Evolutionary conservation across 64 coral and sea anemone species (phyloP).

Genomic region (Montipora foliosa): DNA sequence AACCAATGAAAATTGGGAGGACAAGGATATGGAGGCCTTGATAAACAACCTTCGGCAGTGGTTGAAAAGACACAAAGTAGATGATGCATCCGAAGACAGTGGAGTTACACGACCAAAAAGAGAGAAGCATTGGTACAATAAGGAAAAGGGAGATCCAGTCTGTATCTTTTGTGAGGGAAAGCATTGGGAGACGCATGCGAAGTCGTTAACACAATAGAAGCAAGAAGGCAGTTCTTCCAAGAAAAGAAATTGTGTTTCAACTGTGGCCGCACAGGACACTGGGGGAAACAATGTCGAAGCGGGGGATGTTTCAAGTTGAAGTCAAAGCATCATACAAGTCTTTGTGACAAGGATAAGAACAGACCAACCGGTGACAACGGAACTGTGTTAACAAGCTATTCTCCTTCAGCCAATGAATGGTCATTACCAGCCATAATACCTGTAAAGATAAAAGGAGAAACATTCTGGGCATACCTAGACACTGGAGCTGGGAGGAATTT

Average conservation of each 20-base stretch:
- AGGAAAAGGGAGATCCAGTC: background rate
- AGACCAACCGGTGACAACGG: background rate
- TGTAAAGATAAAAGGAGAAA: slow-evolving; percentile 44
- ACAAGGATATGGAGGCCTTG: slow-evolving; percentile 65
- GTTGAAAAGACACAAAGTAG: slow-evolving; percentile 12
- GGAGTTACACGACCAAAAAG: no score
- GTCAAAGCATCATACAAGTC: slow-evolving; percentile 69
- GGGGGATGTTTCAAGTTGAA: slow-evolving; percentile 46
- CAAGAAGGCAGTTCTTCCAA: slow-evolving; percentile 41
- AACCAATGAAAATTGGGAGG: slow-evolving; percentile 39
- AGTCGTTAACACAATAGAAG: slow-evolving; percentile 45
- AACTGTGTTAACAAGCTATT: background rate
- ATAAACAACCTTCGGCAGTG: slow-evolving; percentile 66
- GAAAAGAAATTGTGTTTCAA: slow-evolving; percentile 78
- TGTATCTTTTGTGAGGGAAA: no score
- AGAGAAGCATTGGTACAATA: background rate
- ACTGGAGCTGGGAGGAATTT: slow-evolving; percentile 75
- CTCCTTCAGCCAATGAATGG: background rate
- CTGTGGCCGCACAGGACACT: slow-evolving; percentile 1
- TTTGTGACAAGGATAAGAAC: slow-evolving; percentile 5
- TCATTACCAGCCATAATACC: slow-evolving; percentile 42
- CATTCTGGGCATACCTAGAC: slow-evolving; percentile 75
- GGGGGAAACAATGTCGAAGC: background rate
- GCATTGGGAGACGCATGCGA: slow-evolving; percentile 22
- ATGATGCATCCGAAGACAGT: background rate